Percentiles rank a stretch among this genome's conserved stretches.
phyloP scores from a whole-genome alignment of 2,113 vertebrate genomes.

The Esox niger region DNA sequence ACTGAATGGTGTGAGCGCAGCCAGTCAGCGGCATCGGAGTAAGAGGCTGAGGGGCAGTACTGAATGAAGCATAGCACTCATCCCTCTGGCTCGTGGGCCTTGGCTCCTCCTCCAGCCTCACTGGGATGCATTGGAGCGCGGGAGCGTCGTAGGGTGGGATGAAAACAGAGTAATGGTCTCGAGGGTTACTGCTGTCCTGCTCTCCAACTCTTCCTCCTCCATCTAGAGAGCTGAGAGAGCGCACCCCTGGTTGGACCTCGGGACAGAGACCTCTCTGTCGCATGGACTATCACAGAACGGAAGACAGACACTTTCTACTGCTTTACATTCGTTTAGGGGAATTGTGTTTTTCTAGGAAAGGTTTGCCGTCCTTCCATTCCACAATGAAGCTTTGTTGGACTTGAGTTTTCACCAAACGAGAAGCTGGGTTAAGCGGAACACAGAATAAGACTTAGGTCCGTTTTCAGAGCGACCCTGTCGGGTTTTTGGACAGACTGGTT shows the following conservation, averaged over 20 bases:
- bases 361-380: constrained; percentile 4
- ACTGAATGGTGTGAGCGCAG: background rate
- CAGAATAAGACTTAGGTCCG: background rate
- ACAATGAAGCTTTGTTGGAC: constrained; percentile 55
- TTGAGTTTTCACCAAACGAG: constrained; percentile 32
- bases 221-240: constrained; percentile 54
- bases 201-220: constrained; percentile 40
- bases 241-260: constrained; percentile 28
- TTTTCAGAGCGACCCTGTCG: background rate
- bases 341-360: constrained; percentile 4
- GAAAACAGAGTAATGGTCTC: constrained; percentile 74
- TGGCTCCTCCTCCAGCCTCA: constrained; percentile 58
- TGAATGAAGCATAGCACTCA: constrained; percentile 58
- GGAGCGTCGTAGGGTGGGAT: constrained; percentile 75
- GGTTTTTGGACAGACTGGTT: constrained; percentile 8
- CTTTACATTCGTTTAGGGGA: background rate
- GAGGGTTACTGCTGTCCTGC: constrained; percentile 61
- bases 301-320: background rate
- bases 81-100: constrained; percentile 46
- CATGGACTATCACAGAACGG: constrained; percentile 41
- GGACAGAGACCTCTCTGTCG: constrained; percentile 36
- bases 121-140: constrained; percentile 79
- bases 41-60: background rate
- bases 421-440: constrained; percentile 4
- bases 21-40: constrained; percentile 17